Conservation (phyloP, 37 sponge, comb jelly and placozoan species). For the Halichondria panicea region DNA sequence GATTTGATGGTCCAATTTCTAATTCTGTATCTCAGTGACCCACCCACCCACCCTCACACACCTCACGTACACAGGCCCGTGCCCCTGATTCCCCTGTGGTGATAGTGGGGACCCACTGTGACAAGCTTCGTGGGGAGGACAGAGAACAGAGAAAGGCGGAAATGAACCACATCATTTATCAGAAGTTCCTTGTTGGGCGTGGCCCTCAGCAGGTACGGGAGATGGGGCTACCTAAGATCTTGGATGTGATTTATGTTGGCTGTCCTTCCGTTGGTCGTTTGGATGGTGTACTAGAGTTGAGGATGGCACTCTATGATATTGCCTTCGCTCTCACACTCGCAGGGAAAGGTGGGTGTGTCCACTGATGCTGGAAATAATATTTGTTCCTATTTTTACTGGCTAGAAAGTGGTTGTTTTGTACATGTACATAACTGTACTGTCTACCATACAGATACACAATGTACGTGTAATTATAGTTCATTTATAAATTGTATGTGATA, state of each 20-base stretch:
- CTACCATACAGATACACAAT: too few species aligned
- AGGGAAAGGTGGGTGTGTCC: slow-evolving; percentile 45
- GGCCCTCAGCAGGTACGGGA: slow-evolving; percentile 59
- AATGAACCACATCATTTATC: slow-evolving; percentile 39
- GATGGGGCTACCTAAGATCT: slow-evolving; percentile 82
- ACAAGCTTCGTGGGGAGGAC: slow-evolving; percentile 60
- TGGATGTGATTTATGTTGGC: slow-evolving; percentile 75
- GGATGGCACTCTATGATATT: slow-evolving; percentile 72
- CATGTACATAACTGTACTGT: too few species aligned
- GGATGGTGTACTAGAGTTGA: slow-evolving; percentile 73
- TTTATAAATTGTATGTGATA: too few species aligned
- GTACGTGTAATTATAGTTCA: too few species aligned
- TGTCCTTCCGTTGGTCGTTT: slow-evolving; percentile 45
- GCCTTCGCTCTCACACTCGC: slow-evolving; percentile 53
- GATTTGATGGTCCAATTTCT: too few species aligned
- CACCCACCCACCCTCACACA: slow-evolving; percentile 5
- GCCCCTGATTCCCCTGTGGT: slow-evolving; percentile 92
- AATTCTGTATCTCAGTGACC: too few species aligned
- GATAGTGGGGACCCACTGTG: slow-evolving; percentile 86
- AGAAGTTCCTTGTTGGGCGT: slow-evolving; percentile 50
- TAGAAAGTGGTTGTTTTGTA: too few species aligned
- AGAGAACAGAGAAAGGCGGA: slow-evolving; percentile 53
- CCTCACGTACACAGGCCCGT: slow-evolving; percentile 55
- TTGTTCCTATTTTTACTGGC: too few species aligned
- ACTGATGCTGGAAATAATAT: too few species aligned